Conservation (phyloP, 1,140 invertebrate species). For the Bemisia tabaci region DNA sequence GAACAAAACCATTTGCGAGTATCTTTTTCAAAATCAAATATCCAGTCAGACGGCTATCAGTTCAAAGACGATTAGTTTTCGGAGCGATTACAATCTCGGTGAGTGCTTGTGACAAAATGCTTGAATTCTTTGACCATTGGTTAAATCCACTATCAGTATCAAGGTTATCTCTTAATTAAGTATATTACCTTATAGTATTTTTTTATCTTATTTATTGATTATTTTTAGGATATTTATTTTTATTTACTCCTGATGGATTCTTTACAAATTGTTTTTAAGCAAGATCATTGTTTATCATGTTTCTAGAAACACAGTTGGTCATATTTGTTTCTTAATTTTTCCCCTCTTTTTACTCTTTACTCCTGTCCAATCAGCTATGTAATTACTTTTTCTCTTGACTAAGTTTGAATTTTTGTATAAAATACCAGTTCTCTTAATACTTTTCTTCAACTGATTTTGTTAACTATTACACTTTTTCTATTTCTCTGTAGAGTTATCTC, state of each 20-base stretch:
- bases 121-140: background rate
- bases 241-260: background rate
- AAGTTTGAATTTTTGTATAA: background rate
- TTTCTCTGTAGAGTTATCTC: too few species aligned
- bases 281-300: background rate
- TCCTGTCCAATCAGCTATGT: background rate
- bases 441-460: background rate
- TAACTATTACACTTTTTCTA: background rate
- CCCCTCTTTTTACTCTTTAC: background rate
- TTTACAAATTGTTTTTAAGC: background rate
- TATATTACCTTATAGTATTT: background rate
- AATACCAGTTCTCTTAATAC: background rate
- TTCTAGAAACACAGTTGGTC: background rate
- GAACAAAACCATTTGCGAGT: conserved; percentile 88
- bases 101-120: background rate
- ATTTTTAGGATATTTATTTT: conserved; percentile 1
- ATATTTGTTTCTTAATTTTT: background rate
- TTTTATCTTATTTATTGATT: conserved; percentile 1
- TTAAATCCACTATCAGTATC: background rate
- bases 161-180: background rate
- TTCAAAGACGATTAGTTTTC: background rate
- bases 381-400: background rate
- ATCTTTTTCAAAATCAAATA: conserved; percentile 90
- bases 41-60: conserved; percentile 28
- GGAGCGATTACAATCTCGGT: background rate